A percentile compares a stretch with the other conserved stretches of the same genome.
Conservation (phyloP, 92 coral and sea anemone species). For the Bergia puertoricense region DNA sequence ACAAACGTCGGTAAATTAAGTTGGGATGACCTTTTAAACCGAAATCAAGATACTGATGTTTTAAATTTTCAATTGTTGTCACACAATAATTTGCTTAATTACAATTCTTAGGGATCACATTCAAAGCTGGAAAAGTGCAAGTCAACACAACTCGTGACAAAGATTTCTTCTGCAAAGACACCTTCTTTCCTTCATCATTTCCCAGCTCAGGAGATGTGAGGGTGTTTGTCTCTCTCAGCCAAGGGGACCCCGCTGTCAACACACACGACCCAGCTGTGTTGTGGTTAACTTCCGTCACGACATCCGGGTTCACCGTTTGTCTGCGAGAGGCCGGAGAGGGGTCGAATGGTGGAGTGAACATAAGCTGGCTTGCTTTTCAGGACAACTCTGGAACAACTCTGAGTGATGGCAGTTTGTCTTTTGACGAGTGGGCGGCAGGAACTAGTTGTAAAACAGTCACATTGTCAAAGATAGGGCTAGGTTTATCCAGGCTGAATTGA, state of each 20-base stretch:
- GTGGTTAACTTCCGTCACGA: slow-evolving; percentile 55
- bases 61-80: background rate
- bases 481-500: too few species aligned
- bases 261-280: slow-evolving; percentile 57
- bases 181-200: slow-evolving; percentile 41
- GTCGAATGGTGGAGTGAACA: slow-evolving; percentile 27
- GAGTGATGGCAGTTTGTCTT: slow-evolving; percentile 22
- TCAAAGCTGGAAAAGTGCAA: slow-evolving; percentile 54
- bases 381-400: slow-evolving; percentile 26
- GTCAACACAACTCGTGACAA: slow-evolving; percentile 43
- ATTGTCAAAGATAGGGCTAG: background rate
- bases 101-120: slow-evolving; percentile 17
- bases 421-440: slow-evolving; percentile 35
- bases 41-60: background rate
- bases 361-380: slow-evolving; percentile 57
- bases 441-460: slow-evolving; percentile 9
- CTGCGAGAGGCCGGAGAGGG: slow-evolving; percentile 53
- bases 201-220: slow-evolving; percentile 39
- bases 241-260: slow-evolving; percentile 36
- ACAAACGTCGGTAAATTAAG: too few species aligned
- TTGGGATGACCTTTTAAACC: too few species aligned
- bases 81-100: background rate
- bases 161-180: slow-evolving; percentile 48
- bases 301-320: slow-evolving; percentile 51
- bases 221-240: slow-evolving; percentile 47